phyloP scores from a whole-genome alignment of 1,140 invertebrate genomes.

The Eumaeus atala region DNA sequence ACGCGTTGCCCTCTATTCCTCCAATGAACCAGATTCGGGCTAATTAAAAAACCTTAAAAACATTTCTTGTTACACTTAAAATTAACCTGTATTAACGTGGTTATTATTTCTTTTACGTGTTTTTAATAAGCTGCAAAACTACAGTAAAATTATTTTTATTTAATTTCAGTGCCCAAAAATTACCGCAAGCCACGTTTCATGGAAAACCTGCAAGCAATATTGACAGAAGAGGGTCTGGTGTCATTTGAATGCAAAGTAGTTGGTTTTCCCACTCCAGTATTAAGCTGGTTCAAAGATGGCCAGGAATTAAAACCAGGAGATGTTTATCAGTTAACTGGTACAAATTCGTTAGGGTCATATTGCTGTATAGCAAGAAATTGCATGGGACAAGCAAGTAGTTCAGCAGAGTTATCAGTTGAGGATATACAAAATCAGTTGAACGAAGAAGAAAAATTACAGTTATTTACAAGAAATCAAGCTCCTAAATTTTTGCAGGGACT shows the following conservation, averaged over 20 bases:
- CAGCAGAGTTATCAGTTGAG: constrained; percentile 90
- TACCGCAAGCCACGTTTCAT: constrained; percentile 91
- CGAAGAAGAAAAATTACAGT: constrained; percentile 86
- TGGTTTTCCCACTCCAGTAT: constrained; percentile 88
- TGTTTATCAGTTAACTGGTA: constrained; percentile 92
- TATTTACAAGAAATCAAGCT: constrained; percentile 85
- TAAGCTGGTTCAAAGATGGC: constrained; percentile 94
- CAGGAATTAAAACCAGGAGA: constrained; percentile 93
- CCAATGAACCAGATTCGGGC: too few relatives aligned
- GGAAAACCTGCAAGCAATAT: constrained; percentile 88
- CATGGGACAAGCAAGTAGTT: constrained; percentile 91
- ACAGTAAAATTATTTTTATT: neutral
- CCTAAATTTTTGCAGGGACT: constrained; percentile 88
- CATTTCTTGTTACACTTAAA: too few relatives aligned
- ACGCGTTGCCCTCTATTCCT: too few relatives aligned
- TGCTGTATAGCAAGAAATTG: constrained; percentile 93
- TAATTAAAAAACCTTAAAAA: too few relatives aligned
- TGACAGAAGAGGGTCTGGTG: constrained; percentile 92
- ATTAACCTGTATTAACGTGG: too few relatives aligned
- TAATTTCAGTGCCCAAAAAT: constrained; percentile 86
- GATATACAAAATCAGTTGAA: constrained; percentile 92
- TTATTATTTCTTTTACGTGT: too few relatives aligned
- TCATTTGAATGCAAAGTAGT: constrained; percentile 95
- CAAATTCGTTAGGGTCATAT: constrained; percentile 91
- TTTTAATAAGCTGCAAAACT: too few relatives aligned